Percentiles rank a stretch among this genome's conserved stretches.
phyloP scores from a whole-genome alignment of 1,140 invertebrate species.

The Pomacea maculata region DNA sequence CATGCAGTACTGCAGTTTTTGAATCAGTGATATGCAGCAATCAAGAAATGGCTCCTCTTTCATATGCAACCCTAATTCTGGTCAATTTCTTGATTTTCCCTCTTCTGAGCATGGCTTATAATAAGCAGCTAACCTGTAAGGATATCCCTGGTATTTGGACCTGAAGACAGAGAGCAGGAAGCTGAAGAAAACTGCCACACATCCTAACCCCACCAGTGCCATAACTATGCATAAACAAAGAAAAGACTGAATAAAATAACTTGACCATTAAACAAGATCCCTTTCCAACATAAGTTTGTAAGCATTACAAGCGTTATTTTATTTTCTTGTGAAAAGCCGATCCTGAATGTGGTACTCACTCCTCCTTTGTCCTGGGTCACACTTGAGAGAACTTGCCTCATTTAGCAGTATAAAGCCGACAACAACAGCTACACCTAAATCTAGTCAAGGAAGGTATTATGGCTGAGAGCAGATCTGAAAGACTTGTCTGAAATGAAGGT shows the following conservation, averaged over 20 bases:
- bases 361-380: constrained; percentile 84
- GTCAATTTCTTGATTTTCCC: no score
- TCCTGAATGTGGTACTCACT: constrained; percentile 61
- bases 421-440: constrained; percentile 88
- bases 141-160: constrained; percentile 98
- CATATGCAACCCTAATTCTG: no score
- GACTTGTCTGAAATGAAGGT: no score
- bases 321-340: neutral
- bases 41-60: no score
- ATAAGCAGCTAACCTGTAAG: constrained; percentile 73
- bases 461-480: no score
- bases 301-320: neutral
- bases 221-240: constrained; percentile 69
- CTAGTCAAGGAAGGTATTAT: constrained; percentile 35
- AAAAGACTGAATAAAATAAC: no score
- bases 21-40: no score
- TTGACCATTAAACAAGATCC: no score
- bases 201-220: constrained; percentile 85
- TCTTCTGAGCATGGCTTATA: neutral
- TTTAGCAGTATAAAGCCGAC: constrained; percentile 95
- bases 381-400: constrained; percentile 78
- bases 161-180: constrained; percentile 96
- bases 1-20: no score
- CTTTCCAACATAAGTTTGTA: no score
- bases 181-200: constrained; percentile 95